Evolutionary conservation across 2,888 invertebrate genomes (phyloP).

Genomic region (Polydrusus tereticollis): DNA sequence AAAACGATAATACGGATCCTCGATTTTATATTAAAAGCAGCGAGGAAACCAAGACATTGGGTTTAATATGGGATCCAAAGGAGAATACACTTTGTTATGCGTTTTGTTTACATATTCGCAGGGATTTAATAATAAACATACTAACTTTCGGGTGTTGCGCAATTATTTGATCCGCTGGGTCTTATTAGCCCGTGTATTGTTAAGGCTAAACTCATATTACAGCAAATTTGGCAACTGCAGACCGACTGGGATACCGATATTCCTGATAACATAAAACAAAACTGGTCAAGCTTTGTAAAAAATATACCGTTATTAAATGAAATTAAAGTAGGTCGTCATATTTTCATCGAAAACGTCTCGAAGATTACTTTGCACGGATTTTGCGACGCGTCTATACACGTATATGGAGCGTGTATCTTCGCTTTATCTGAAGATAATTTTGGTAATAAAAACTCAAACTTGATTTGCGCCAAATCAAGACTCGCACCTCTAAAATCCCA

Average conservation of each 20-base stretch:
- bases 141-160: slow-evolving; percentile 17
- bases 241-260: slow-evolving; percentile 31
- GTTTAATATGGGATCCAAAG: slow-evolving; percentile 31
- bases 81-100: slow-evolving; percentile 25
- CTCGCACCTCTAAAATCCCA: slow-evolving; percentile 42
- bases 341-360: neutral
- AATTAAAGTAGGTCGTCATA: slow-evolving; percentile 31
- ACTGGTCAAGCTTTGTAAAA: slow-evolving; percentile 10
- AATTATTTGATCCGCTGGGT: slow-evolving; percentile 36
- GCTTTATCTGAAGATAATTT: neutral
- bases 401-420: slow-evolving; percentile 46
- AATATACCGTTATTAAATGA: slow-evolving; percentile 14
- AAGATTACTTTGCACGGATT: slow-evolving; percentile 37
- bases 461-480: slow-evolving; percentile 28
- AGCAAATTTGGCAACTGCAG: slow-evolving; percentile 33
- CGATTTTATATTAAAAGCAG: slow-evolving; percentile 14
- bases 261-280: neutral
- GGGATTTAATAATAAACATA: slow-evolving; percentile 18
- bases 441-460: neutral
- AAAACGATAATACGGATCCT: neutral
- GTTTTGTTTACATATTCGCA: neutral
- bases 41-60: slow-evolving; percentile 23
- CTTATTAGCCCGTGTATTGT: slow-evolving; percentile 36
- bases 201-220: slow-evolving; percentile 37
- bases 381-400: slow-evolving; percentile 39